Evolutionary conservation across 2,888 invertebrate genomes (phyloP).

Genomic region (Heliconius ismenius): DNA sequence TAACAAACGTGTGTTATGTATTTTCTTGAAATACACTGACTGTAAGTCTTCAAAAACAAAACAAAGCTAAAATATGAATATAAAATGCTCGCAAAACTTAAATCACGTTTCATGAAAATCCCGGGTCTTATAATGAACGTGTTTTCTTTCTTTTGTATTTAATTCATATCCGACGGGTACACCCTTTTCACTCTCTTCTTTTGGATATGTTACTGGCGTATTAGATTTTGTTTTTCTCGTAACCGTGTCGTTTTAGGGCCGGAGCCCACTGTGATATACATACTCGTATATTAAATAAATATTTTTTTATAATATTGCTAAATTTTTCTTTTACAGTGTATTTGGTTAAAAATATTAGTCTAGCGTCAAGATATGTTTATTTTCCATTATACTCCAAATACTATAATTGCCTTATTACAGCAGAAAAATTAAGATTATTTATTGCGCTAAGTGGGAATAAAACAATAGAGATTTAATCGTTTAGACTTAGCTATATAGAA

Average conservation of each 20-base stretch:
- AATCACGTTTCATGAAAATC: slow-evolving; percentile 9
- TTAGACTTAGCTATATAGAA: background rate
- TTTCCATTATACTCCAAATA: no score
- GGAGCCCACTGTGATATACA: background rate
- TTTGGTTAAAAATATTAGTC: background rate
- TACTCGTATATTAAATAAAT: background rate
- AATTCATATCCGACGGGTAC: slow-evolving; percentile 22
- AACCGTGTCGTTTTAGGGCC: background rate
- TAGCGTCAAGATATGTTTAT: no score
- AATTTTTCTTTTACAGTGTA: background rate
- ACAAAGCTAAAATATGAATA: background rate
- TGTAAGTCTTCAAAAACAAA: background rate
- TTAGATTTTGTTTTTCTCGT: slow-evolving; percentile 17
- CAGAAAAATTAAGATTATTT: background rate
- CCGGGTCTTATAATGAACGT: slow-evolving; percentile 8
- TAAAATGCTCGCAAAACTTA: background rate
- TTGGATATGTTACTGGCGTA: slow-evolving; percentile 15
- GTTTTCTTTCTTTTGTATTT: slow-evolving; percentile 27
- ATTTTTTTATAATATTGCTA: background rate
- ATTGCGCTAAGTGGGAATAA: background rate
- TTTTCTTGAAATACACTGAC: no score
- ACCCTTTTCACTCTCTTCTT: slow-evolving; percentile 25
- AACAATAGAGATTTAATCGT: background rate
- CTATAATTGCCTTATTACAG: background rate
- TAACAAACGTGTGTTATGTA: no score